These are phyloP conservation scores for Tridacna gigas DNA, from an alignment of 2,888 invertebrate genomes.

Conservation along the genomic window DNA sequence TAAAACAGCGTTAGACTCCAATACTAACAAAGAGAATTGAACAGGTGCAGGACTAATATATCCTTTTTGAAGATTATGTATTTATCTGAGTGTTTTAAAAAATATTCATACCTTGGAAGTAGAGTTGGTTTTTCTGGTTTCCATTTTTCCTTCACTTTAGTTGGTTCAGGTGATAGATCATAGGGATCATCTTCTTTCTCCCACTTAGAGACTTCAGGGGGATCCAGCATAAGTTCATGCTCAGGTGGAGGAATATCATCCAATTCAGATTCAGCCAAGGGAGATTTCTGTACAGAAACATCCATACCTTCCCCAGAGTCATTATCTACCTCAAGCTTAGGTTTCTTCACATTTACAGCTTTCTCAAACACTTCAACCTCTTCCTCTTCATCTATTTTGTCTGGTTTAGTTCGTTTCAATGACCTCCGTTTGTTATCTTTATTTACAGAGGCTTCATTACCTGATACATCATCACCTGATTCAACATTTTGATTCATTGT, in stretches of 20 bases:
- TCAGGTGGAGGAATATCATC: constrained; percentile 61
- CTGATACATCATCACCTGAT: constrained; percentile 67
- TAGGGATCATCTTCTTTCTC: constrained; percentile 88
- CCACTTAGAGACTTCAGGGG: constrained; percentile 94
- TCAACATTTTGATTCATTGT: constrained; percentile 7
- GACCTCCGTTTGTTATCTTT: constrained; percentile 52
- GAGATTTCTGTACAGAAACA: constrained; percentile 33
- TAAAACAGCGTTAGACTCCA: too few species aligned
- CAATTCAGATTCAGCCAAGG: constrained; percentile 31
- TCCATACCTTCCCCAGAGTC: constrained; percentile 43
- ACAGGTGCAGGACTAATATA: too few species aligned
- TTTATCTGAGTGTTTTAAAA: too few species aligned
- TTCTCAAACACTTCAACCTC: constrained; percentile 15
- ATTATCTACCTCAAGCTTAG: constrained; percentile 36
- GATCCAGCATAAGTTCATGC: constrained; percentile 75
- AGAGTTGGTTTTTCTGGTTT: constrained; percentile 65
- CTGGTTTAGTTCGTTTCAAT: constrained; percentile 53
- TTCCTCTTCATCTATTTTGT: constrained; percentile 33
- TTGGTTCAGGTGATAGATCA: constrained; percentile 57
- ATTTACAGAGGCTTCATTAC: constrained; percentile 37
- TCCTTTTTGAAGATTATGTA: too few species aligned
- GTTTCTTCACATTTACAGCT: constrained; percentile 45
- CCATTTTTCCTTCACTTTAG: constrained; percentile 52
- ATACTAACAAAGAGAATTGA: too few species aligned
- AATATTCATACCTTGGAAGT: constrained; percentile 62